Base-by-base conservation (phyloP, 1,140 invertebrate species). In the Physella acuta region DNA sequence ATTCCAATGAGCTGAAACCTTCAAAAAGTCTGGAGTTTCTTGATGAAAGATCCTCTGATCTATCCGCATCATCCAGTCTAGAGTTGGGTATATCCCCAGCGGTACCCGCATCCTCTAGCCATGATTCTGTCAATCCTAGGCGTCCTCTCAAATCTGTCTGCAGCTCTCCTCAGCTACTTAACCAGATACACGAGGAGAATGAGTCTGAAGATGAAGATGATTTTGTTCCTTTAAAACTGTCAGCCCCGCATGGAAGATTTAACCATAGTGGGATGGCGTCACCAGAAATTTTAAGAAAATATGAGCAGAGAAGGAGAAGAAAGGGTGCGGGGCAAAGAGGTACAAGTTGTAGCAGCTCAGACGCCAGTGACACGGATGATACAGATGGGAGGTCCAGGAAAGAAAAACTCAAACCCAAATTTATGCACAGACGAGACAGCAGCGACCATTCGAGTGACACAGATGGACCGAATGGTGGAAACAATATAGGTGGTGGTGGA, bases 331-430 rank as follows among this genome's bases (percentile, higher is more conserved):
- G 92, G 78, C 89, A 90, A 5, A 87, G 93, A 24, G 93, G 92
- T 5, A 91, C 93, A 1, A 94, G 92, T 5, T 94, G 93, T 79
- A 93, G 92, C 74, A 93, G 92, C 60, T 95, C 93, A 0, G 93
- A 94, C 80, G 92, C 93, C 4, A 94, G 92, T 58, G 94, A 96
- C 81, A 83, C 79, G 2, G 93, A 95, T 82, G 94, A 95, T 76
- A 92, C 91, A 49, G 93, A 94, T 55, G 88, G 91, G 26, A 92
- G 93, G 78, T 93, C 93, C 75, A 85, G 91, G 33, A 90, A 90
- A 26, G 89, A 92, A 56, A 92, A 92, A 82, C 85, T 91, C 52
- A 87, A 87, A 34, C 85, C 87, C 36, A 80, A 82, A 56, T 80
- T 84, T 70, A 82, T 79, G 56, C 79, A 81, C 64, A 73, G 81